Conservation (phyloP, 2,113 vertebrate genomes). For the Phaethornis superciliosus region DNA sequence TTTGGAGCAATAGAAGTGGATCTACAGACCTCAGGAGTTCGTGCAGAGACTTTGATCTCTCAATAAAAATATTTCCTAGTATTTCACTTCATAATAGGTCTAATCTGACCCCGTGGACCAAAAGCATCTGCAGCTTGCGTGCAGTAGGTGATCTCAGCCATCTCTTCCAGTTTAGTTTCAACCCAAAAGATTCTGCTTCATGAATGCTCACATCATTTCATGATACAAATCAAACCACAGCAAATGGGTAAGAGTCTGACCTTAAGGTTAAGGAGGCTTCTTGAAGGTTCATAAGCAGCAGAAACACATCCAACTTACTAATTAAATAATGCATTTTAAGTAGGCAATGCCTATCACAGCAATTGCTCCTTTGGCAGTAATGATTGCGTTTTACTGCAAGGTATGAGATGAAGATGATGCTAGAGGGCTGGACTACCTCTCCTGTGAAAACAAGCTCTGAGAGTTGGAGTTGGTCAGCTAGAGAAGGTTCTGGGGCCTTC, state of each 20-base stretch:
- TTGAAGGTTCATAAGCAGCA: neutral
- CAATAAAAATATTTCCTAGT: neutral
- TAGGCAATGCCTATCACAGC: neutral
- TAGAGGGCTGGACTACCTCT: too few relatives aligned
- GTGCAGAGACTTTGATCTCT: neutral
- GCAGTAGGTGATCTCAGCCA: neutral
- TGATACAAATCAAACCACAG: neutral
- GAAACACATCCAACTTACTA: neutral
- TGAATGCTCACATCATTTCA: neutral
- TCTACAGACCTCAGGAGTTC: neutral
- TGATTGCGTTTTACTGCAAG: neutral
- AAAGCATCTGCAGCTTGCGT: neutral
- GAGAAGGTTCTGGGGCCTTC: too few relatives aligned
- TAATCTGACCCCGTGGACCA: neutral
- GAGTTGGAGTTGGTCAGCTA: too few relatives aligned
- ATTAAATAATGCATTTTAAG: neutral
- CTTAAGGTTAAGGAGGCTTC: neutral
- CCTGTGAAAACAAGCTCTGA: too few relatives aligned
- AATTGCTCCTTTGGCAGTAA: neutral
- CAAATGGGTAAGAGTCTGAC: accelerated
- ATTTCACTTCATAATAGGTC: neutral
- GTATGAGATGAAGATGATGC: too few relatives aligned
- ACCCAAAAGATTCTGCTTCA: neutral
- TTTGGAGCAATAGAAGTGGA: neutral
- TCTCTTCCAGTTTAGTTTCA: neutral